phyloP scores from a whole-genome alignment of 2,888 invertebrate species.

The Timema podura region DNA sequence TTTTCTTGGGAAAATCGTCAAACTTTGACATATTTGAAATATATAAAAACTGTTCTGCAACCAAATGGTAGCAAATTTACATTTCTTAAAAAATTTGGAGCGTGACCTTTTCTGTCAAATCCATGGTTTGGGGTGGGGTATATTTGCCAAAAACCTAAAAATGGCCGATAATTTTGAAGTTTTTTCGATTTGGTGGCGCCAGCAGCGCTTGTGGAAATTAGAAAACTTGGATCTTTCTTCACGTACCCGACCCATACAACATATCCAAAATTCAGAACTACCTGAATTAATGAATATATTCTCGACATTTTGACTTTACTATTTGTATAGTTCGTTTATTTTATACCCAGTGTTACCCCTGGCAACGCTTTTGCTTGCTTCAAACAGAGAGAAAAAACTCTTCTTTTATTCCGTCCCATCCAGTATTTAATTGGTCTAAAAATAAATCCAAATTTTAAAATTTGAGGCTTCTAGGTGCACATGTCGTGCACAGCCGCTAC shows the following conservation, averaged over 20 bases:
- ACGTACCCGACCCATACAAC: not conserved
- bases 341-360: too few species aligned
- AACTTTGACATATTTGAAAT: conserved; percentile 2
- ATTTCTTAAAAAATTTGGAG: not conserved
- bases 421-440: too few species aligned
- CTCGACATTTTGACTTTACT: not conserved
- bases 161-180: not conserved
- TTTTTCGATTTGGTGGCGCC: not conserved
- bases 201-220: not conserved
- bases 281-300: not conserved
- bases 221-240: not conserved
- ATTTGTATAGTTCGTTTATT: too few species aligned
- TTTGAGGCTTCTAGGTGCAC: too few species aligned
- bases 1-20: not conserved
- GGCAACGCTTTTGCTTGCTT: too few species aligned
- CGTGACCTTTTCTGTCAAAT: not conserved
- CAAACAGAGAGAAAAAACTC: too few species aligned
- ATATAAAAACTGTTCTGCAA: not conserved
- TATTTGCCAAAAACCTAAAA: not conserved
- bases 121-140: not conserved
- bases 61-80: not conserved
- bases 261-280: not conserved
- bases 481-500: too few species aligned
- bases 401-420: too few species aligned
- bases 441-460: too few species aligned